Percentiles rank a stretch among this genome's conserved stretches.
Evolutionary conservation across 2,797 vertebrate genomes (phyloP).

Genomic region (Ispidina lecontei): DNA sequence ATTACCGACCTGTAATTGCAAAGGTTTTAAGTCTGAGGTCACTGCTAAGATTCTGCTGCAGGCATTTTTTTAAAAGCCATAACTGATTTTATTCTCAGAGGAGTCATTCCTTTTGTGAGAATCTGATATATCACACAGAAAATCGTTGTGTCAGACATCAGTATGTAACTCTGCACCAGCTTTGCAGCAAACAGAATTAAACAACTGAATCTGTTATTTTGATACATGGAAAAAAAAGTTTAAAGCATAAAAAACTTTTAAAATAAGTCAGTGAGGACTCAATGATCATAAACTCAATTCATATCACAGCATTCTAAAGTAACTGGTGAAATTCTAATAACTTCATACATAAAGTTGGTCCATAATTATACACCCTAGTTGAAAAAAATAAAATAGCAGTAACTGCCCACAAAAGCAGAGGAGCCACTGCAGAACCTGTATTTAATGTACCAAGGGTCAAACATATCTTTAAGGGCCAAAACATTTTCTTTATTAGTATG

Average conservation of each 20-base stretch:
- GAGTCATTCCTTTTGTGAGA: neutral
- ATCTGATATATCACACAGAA: neutral
- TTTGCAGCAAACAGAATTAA: neutral
- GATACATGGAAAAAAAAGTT: neutral
- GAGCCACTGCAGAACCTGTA: neutral
- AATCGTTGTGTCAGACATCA: rapidly evolving
- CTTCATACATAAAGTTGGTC: neutral
- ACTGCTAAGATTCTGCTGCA: conserved; percentile 8
- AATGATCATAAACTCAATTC: neutral
- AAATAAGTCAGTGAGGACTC: neutral
- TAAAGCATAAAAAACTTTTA: neutral
- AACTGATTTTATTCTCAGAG: conserved; percentile 17
- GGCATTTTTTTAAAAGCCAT: neutral
- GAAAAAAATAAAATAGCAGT: neutral
- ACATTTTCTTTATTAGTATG: neutral
- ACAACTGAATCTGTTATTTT: neutral
- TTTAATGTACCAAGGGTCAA: neutral
- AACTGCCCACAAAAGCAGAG: neutral
- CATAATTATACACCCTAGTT: neutral
- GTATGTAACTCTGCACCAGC: neutral
- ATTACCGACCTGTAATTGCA: neutral
- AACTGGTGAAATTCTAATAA: neutral
- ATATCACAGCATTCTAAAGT: neutral
- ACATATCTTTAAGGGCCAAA: neutral
- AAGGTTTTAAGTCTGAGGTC: conserved; percentile 30